Evolutionary conservation across 2,888 invertebrate species (phyloP), one percentile per base, ranked within the genome.

Genomic region (Hoplodrina ambigua): DNA sequence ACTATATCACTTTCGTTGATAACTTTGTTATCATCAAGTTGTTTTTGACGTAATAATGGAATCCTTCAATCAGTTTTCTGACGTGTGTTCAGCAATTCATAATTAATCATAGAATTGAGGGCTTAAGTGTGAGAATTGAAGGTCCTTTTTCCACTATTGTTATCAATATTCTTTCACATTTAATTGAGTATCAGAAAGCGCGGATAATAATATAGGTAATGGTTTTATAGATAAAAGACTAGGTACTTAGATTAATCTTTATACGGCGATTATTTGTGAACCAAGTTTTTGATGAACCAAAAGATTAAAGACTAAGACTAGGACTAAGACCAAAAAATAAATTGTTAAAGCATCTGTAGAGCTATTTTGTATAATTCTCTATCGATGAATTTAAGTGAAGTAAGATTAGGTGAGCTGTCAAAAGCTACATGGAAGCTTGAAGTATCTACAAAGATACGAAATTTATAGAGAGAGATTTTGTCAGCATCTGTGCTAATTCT

Each of bases 1-100:
- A 64, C 80, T 79, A 80, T 75, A 69, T 49, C 19, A 49, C 56
- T 60, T 60, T 50, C n/a, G 6, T 30, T 37, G 30, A 63, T 72
- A n/a, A 33, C n/a, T 73, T 66, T 44, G 54, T 73, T 68, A 62
- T 61, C 37, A 5, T 37, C 4, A 50, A 69, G 19, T 41, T 25
- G 20, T 57, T 33, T 49, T 59, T 69, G 56, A 54, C 30, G 53
- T 52, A 46, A 6, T 50, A 55, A 59, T 68, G 59, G 13, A 73
- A 13, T n/a, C 58, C 10, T 52, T 44, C 25, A 59, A 57, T 50
- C 2, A 13, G 10, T 44, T 57, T 54, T 62, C 54, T 68, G 61
- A 68, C 33, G 50, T 59, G 3, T 44, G 37, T 3, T 54, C 11
- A 52, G 13, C 20, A 54, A 37, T 54, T 30, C 2, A 72, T 25